phyloP scores from a whole-genome alignment of 2,797 vertebrate species.

The Malacoctenus gilli region DNA sequence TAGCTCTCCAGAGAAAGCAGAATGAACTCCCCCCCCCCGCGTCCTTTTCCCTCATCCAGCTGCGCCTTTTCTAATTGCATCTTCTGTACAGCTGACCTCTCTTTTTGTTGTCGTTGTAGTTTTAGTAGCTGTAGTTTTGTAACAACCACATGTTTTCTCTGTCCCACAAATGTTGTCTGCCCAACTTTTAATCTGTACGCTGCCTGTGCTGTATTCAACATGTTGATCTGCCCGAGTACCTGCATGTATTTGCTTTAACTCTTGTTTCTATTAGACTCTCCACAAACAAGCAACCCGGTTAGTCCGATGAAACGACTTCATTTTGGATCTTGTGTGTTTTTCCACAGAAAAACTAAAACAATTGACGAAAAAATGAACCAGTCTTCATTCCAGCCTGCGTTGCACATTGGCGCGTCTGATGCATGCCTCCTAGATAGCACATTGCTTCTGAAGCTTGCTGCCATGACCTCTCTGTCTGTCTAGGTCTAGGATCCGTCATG shows the following conservation, averaged over 20 bases:
- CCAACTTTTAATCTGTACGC: conserved; percentile 32
- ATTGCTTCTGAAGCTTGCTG: conserved; percentile 17
- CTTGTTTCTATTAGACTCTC: conserved; percentile 6
- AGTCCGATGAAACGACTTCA: conserved; percentile 12
- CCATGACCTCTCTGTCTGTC: conserved; percentile 32
- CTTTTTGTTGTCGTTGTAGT: conserved; percentile 7
- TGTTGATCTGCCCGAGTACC: conserved; percentile 46
- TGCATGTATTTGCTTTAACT: conserved; percentile 63
- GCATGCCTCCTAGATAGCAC: conserved; percentile 51
- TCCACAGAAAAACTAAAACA: conserved; percentile 19
- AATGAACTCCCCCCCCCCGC: conserved; percentile 45
- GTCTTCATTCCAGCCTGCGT: conserved; percentile 19
- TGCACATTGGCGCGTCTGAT: conserved; percentile 15
- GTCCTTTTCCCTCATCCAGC: conserved; percentile 10
- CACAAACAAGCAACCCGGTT: conserved; percentile 33
- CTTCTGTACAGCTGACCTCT: conserved; percentile 30
- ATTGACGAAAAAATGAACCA: conserved; percentile 4
- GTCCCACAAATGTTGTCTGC: conserved; percentile 29
- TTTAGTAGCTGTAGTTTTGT: conserved; percentile 45
- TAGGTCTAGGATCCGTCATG: conserved; percentile 31
- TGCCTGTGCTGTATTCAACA: conserved; percentile 16
- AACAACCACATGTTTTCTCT: conserved; percentile 34
- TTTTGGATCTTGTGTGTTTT: conserved; percentile 8
- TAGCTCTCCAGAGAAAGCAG: conserved; percentile 57
- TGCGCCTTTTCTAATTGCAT: conserved; percentile 33